Evolutionary conservation across 2,113 vertebrate species (phyloP).

Genomic region (Halcyon senegalensis): DNA sequence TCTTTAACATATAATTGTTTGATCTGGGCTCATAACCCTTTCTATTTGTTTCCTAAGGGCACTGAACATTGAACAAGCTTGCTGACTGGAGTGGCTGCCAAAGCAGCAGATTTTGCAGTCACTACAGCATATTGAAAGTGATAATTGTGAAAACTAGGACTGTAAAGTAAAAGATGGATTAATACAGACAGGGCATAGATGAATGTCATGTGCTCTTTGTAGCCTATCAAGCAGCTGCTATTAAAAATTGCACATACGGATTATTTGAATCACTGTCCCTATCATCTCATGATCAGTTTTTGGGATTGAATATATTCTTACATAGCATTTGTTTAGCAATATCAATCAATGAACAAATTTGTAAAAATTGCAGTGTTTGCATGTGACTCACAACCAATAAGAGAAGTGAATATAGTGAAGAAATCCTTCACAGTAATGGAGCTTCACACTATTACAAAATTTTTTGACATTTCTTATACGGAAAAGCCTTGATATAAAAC

Average conservation of each 20-base stretch:
- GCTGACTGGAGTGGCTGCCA: not conserved
- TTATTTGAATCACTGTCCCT: not conserved
- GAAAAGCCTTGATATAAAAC: not conserved
- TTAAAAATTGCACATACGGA: not conserved
- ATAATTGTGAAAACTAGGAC: not conserved
- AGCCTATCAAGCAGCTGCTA: not conserved
- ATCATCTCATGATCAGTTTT: not conserved
- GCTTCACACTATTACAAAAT: not conserved
- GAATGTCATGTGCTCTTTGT: not conserved
- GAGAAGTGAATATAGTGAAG: not conserved
- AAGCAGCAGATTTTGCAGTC: slow-evolving; percentile 8
- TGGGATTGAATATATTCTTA: not conserved
- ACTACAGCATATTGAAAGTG: not conserved
- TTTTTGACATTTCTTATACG: not conserved
- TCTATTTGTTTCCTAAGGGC: not conserved
- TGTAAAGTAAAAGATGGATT: not conserved
- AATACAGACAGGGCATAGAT: not conserved
- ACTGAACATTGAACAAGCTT: not conserved
- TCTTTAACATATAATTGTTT: not conserved
- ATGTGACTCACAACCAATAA: not conserved
- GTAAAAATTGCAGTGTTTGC: not conserved
- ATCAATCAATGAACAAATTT: not conserved
- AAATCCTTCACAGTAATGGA: not conserved
- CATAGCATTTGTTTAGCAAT: not conserved
- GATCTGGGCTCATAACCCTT: not conserved